Conservation (phyloP, 2,797 vertebrate species). For the Tiaroga cobitis region DNA sequence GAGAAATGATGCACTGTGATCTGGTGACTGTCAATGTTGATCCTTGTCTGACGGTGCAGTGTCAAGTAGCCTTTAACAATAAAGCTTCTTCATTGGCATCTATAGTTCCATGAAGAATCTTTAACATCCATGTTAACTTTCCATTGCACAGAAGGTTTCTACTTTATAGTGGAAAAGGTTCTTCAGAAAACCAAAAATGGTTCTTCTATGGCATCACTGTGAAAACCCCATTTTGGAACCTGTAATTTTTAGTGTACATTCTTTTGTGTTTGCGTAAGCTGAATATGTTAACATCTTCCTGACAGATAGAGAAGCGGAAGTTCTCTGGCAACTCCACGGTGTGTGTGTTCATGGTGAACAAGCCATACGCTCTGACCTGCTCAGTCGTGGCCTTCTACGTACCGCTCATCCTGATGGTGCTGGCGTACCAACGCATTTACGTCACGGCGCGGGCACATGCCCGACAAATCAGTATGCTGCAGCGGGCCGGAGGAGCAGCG, state of each 20-base stretch:
- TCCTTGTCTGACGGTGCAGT: neutral
- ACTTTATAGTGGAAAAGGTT: neutral
- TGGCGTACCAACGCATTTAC: conserved; percentile 98
- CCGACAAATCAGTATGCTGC: conserved; percentile 90
- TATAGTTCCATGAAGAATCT: neutral
- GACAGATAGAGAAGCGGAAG: conserved; percentile 88
- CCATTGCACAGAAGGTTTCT: neutral
- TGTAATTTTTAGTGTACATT: neutral
- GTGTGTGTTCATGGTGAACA: conserved; percentile 99
- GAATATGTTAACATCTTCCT: conserved; percentile 27
- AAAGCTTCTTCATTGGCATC: neutral
- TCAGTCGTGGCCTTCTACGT: conserved; percentile 99
- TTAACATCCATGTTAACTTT: neutral
- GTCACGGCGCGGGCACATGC: conserved; percentile 92
- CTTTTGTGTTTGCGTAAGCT: conserved; percentile 16
- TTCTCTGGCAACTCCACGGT: conserved; percentile 88
- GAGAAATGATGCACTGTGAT: neutral
- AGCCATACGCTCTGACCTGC: conserved; percentile 96
- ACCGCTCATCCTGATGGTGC: conserved; percentile 94
- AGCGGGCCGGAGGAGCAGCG: conserved; percentile 82
- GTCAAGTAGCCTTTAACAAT: neutral
- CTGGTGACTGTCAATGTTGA: neutral
- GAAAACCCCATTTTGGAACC: neutral
- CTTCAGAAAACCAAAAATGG: neutral
- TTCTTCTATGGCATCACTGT: neutral